Evolutionary conservation across 2,888 invertebrate species (phyloP).

Genomic region (Sialis lutaria): DNA sequence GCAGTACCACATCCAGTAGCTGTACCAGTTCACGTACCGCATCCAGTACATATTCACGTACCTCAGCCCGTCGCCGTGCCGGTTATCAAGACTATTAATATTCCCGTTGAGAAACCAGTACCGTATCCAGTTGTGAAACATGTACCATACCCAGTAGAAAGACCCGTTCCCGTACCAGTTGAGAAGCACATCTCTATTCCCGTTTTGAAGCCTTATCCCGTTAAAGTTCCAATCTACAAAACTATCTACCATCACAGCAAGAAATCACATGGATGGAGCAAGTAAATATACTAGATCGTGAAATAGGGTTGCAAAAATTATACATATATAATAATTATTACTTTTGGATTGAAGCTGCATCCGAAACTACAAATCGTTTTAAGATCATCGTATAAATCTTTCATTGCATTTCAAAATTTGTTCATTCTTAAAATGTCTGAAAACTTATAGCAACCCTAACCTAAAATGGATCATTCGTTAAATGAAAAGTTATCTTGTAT

Average conservation of each 20-base stretch:
- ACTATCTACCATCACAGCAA: constrained; percentile 54
- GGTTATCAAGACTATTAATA: constrained; percentile 45
- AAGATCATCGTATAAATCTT: too few species aligned
- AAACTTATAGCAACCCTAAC: too few species aligned
- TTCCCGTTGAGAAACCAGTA: constrained; percentile 54
- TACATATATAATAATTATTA: too few species aligned
- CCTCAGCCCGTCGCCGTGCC: constrained; percentile 51
- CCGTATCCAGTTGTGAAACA: constrained; percentile 50
- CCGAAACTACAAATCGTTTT: too few species aligned
- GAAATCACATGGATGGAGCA: constrained; percentile 16
- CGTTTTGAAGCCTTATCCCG: constrained; percentile 48
- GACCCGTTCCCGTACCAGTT: constrained; percentile 49
- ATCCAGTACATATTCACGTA: constrained; percentile 49
- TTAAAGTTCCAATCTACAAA: constrained; percentile 54
- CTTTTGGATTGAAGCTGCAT: too few species aligned
- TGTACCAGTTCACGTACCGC: constrained; percentile 44
- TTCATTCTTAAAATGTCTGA: too few species aligned
- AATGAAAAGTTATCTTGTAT: too few species aligned
- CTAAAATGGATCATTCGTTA: too few species aligned
- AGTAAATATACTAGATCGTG: too few species aligned
- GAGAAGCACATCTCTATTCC: constrained; percentile 50
- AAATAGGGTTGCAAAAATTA: too few species aligned
- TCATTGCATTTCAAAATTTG: too few species aligned
- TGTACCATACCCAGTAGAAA: constrained; percentile 46
- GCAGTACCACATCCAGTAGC: constrained; percentile 51